Percentiles rank a stretch among this genome's conserved stretches.
Evolutionary conservation across 2,888 invertebrate genomes (phyloP).

Genomic region (Drosophila setosimentum): DNA sequence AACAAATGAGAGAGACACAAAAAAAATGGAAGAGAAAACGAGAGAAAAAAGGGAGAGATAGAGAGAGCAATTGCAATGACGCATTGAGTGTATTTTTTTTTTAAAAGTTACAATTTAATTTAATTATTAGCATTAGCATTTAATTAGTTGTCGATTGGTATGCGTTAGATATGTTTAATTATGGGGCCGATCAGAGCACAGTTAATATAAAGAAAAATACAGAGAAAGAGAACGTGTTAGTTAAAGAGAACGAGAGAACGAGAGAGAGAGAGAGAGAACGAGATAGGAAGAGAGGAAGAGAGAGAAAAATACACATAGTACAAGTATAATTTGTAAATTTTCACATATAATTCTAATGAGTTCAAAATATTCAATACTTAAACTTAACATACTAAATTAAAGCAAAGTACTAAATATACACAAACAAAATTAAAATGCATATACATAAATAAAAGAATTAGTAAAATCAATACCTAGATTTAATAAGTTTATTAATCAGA

Average conservation of each 20-base stretch:
- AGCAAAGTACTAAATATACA: neutral
- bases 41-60: slow-evolving; percentile 44
- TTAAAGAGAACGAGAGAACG: slow-evolving; percentile 43
- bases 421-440: neutral
- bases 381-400: slow-evolving; percentile 1
- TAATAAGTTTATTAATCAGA: neutral
- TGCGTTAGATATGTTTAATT: slow-evolving; percentile 24
- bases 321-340: slow-evolving; percentile 83
- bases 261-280: slow-evolving; percentile 41
- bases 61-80: slow-evolving; percentile 57
- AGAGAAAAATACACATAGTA: slow-evolving; percentile 82
- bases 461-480: neutral
- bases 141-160: slow-evolving; percentile 25
- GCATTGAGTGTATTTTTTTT: slow-evolving; percentile 50
- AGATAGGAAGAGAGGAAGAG: slow-evolving; percentile 45
- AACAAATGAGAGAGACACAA: slow-evolving; percentile 32
- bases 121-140: slow-evolving; percentile 39
- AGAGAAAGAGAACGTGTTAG: slow-evolving; percentile 51
- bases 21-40: slow-evolving; percentile 36
- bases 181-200: slow-evolving; percentile 55
- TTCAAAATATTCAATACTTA: slow-evolving; percentile 3
- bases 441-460: neutral
- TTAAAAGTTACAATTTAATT: slow-evolving; percentile 39
- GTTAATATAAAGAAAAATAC: slow-evolving; percentile 49
- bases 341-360: slow-evolving; percentile 41